Conservation (phyloP, 2,888 invertebrate species). For the Lithophane socia region DNA sequence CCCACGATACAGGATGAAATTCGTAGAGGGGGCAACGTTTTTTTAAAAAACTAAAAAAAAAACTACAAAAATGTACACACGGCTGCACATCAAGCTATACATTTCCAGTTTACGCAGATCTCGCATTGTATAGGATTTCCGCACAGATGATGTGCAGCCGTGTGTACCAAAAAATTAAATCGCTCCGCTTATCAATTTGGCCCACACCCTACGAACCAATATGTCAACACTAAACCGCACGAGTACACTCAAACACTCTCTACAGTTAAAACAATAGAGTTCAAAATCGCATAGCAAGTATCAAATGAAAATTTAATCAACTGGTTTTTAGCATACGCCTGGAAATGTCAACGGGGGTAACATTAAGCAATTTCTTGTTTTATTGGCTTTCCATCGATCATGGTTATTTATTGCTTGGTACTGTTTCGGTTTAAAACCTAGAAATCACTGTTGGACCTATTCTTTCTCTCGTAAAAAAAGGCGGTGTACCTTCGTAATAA, state of each 20-base stretch:
- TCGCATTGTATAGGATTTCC: no score
- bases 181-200: conserved; percentile 25
- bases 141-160: no score
- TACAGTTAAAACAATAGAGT: conserved; percentile 24
- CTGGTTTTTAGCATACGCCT: conserved; percentile 44
- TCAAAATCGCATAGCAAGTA: conserved; percentile 23
- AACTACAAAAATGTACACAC: no score
- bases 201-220: conserved; percentile 28
- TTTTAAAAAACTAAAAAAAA: no score
- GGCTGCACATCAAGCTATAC: no score
- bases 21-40: no score
- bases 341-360: conserved; percentile 56
- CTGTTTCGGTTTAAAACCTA: neutral
- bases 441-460: no score
- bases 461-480: no score
- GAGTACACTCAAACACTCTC: conserved; percentile 10
- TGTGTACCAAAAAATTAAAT: neutral
- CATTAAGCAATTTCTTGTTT: conserved; percentile 51
- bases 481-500: no score
- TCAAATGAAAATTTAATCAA: conserved; percentile 38
- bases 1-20: no score
- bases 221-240: conserved; percentile 47
- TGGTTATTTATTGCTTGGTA: conserved; percentile 31
- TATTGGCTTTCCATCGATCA: conserved; percentile 50
- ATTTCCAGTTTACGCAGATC: no score